phyloP scores from a whole-genome alignment of 1,140 invertebrate genomes.

The Pseudoatta argentina region DNA sequence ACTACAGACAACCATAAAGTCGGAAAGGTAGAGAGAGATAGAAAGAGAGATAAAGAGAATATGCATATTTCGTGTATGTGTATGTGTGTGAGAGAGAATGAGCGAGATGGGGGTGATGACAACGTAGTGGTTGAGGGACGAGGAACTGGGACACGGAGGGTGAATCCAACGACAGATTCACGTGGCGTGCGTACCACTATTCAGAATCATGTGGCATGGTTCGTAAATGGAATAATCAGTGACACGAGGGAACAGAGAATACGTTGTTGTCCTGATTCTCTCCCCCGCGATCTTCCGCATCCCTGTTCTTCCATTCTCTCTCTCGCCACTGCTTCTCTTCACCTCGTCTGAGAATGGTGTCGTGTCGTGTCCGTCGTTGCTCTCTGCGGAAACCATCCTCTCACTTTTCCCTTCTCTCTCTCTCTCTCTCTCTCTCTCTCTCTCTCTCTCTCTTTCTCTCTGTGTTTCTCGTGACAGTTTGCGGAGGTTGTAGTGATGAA shows the following conservation, averaged over 20 bases:
- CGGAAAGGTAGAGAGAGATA: constrained; percentile 12
- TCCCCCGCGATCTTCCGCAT: background rate
- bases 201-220: constrained; percentile 80
- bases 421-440: background rate
- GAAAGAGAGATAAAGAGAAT: constrained; percentile 16
- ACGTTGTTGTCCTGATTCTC: constrained; percentile 73
- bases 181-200: constrained; percentile 77
- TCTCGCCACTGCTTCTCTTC: constrained; percentile 64
- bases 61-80: too few relatives aligned
- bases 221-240: constrained; percentile 85
- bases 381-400: constrained; percentile 76
- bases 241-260: constrained; percentile 81
- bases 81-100: background rate
- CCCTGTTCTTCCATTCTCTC: constrained; percentile 70
- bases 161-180: constrained; percentile 55
- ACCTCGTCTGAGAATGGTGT: constrained; percentile 36
- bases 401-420: constrained; percentile 44
- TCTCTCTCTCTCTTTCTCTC: constrained; percentile 22
- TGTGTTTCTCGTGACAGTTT: constrained; percentile 60
- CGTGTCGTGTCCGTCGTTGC: constrained; percentile 48
- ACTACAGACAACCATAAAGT: constrained; percentile 32
- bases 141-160: constrained; percentile 55
- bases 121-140: constrained; percentile 19
- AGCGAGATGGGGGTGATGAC: constrained; percentile 50
- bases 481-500: constrained; percentile 79